These are phyloP conservation scores for Phalacrocorax carbo DNA, from an alignment of 2,113 vertebrate genomes.

Conservation along the genomic window DNA sequence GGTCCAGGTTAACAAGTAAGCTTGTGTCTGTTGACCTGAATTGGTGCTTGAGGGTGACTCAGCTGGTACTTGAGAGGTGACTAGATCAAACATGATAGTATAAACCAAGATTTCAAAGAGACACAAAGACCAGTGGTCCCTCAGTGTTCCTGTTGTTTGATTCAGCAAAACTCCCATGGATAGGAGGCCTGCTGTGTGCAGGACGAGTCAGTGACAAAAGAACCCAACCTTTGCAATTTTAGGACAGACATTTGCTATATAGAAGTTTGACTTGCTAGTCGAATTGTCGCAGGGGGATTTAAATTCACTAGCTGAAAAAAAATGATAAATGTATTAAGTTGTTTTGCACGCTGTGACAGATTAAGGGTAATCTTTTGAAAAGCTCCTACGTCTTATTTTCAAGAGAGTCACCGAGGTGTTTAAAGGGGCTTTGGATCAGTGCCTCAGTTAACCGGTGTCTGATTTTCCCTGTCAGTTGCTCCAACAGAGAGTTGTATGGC, in stretches of 20 bases:
- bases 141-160: neutral
- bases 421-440: slow-evolving; percentile 62
- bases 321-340: slow-evolving; percentile 56
- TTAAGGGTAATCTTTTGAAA: slow-evolving; percentile 61
- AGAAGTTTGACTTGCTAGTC: neutral
- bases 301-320: slow-evolving; percentile 42
- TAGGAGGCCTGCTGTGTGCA: neutral
- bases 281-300: slow-evolving; percentile 18
- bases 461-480: slow-evolving; percentile 44
- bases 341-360: slow-evolving; percentile 58
- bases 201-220: neutral
- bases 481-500: neutral
- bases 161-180: neutral
- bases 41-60: neutral
- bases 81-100: neutral
- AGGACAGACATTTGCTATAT: neutral
- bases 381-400: slow-evolving; percentile 52
- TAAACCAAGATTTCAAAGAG: neutral
- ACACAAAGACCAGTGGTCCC: neutral
- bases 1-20: neutral
- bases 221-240: neutral
- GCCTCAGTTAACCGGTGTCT: slow-evolving; percentile 29
- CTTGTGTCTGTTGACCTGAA: neutral
- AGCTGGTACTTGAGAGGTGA: neutral
- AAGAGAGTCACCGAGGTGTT: slow-evolving; percentile 41